Conservation (phyloP, 1,140 invertebrate species). For the Neoseiulus cucumeris region DNA sequence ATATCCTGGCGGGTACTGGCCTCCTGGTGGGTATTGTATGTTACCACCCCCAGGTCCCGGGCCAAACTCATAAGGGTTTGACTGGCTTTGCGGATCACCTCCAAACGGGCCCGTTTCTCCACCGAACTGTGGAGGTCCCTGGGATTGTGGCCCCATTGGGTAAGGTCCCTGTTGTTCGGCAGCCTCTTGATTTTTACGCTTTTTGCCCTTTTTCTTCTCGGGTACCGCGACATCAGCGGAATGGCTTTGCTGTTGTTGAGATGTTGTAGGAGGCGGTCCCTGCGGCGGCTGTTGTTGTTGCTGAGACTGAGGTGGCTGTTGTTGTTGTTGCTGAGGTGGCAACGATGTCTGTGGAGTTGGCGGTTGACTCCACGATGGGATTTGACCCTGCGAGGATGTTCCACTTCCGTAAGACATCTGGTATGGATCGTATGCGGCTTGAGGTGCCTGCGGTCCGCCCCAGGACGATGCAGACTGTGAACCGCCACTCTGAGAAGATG, state of each 20-base stretch:
- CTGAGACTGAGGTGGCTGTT: neutral
- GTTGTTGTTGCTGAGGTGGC: neutral
- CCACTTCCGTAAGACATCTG: constrained; percentile 7
- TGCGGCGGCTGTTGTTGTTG: too few relatives aligned
- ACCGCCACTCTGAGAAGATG: neutral
- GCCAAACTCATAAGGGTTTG: constrained; percentile 9
- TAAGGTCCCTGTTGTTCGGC: neutral
- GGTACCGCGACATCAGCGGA: neutral
- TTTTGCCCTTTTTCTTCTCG: neutral
- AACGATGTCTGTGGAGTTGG: neutral
- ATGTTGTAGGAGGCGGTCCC: neutral
- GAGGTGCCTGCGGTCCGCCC: neutral
- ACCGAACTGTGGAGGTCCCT: neutral
- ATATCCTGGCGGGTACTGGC: constrained; percentile 6
- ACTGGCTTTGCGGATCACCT: constrained; percentile 1
- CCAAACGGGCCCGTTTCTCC: neutral
- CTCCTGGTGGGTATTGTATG: neutral
- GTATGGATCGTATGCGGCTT: neutral
- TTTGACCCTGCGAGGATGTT: neutral
- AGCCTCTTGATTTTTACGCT: constrained; percentile 8
- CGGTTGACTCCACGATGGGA: neutral
- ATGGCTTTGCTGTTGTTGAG: neutral
- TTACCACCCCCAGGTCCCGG: neutral
- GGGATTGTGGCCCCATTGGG: neutral
- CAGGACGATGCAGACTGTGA: neutral